These are phyloP conservation scores for Cyrtorhinus lividipennis DNA, from an alignment of 1,140 invertebrate species.

Conservation along the genomic window DNA sequence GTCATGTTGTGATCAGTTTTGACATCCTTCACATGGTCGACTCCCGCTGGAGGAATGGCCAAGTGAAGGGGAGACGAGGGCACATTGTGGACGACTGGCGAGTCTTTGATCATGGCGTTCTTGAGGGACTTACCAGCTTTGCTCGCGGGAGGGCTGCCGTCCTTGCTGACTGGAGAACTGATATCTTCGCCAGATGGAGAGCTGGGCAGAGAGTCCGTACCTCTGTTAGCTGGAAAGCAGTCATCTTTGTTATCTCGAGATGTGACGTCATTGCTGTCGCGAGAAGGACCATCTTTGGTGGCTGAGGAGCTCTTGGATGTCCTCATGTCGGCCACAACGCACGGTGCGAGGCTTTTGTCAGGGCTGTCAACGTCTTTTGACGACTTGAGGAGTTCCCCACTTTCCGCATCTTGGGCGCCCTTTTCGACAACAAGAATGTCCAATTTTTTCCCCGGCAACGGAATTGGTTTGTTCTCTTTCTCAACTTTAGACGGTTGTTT, in stretches of 20 bases:
- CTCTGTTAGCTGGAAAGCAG: not conserved
- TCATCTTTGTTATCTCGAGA: not conserved
- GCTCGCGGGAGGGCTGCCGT: not conserved
- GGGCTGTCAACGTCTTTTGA: not conserved
- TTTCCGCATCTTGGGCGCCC: no score
- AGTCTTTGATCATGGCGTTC: no score
- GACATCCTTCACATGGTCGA: not conserved
- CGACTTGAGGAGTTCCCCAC: not conserved
- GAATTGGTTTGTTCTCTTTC: not conserved
- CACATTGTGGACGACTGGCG: no score
- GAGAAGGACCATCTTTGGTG: no score
- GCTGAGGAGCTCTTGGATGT: no score
- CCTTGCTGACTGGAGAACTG: not conserved
- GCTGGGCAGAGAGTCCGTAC: not conserved
- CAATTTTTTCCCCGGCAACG: no score
- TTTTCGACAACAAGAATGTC: no score
- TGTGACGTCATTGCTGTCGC: no score
- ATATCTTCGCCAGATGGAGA: not conserved
- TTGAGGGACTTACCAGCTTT: no score
- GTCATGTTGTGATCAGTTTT: not conserved
- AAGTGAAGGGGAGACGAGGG: no score
- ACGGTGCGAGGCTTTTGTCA: not conserved
- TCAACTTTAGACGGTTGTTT: not conserved
- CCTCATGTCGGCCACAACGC: not conserved
- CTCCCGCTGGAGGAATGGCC: not conserved